These are phyloP conservation scores for Nesospiza acunhae DNA, from an alignment of 2,113 vertebrate species.

Conservation along the genomic window DNA sequence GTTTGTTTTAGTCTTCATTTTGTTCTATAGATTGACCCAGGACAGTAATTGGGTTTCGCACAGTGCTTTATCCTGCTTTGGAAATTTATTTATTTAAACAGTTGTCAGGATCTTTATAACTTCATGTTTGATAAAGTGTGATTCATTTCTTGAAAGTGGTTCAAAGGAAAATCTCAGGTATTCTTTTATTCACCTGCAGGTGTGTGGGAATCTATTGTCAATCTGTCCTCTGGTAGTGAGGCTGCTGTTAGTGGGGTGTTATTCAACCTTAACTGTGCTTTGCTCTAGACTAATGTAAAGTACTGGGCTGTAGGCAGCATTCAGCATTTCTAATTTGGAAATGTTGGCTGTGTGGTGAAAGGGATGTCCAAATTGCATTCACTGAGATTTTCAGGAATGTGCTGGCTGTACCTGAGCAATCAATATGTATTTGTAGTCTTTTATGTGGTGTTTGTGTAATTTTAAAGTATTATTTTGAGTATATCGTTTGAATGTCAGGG, in stretches of 20 bases:
- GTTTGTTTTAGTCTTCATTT: not conserved
- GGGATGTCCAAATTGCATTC: not conserved
- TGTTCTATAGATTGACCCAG: not conserved
- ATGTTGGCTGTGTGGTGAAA: not conserved
- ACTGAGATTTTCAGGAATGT: not conserved
- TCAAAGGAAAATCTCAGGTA: conserved; percentile 24
- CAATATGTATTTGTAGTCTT: not conserved
- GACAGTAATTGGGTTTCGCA: conserved; percentile 14
- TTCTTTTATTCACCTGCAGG: conserved; percentile 22
- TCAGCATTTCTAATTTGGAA: not conserved
- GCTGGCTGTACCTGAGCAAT: not conserved
- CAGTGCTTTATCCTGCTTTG: not conserved
- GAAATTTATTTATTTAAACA: conserved; percentile 29
- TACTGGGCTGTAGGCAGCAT: not conserved
- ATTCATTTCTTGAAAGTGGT: conserved; percentile 27
- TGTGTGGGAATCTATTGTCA: conserved; percentile 15
- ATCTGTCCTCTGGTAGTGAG: not conserved
- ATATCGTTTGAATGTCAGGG: not conserved
- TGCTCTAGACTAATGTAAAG: not conserved
- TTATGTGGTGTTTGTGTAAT: not conserved
- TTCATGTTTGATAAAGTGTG: not conserved
- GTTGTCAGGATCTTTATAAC: not conserved
- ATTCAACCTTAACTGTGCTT: conserved; percentile 7
- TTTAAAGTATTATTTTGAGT: not conserved
- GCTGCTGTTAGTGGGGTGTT: not conserved